Evolutionary conservation across 2,113 vertebrate genomes (phyloP).

Genomic region (Paradoxurus hermaphroditus): DNA sequence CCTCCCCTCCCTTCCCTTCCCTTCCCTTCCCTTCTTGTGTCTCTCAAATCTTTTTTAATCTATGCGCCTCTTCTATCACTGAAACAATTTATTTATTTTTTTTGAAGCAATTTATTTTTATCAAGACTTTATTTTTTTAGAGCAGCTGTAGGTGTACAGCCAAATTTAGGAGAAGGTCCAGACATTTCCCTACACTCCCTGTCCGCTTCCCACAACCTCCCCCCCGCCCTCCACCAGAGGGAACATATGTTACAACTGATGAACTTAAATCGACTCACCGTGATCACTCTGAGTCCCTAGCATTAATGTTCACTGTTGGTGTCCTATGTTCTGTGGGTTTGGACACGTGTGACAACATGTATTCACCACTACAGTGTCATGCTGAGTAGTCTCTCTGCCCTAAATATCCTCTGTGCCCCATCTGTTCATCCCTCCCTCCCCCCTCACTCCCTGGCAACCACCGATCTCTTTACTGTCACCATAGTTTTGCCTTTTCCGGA

Average conservation of each 20-base stretch:
- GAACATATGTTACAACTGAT: too few species aligned
- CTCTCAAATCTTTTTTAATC: not conserved
- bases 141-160: not conserved
- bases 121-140: not conserved
- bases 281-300: not conserved
- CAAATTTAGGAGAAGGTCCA: not conserved
- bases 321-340: not conserved
- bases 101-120: not conserved
- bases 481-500: not conserved
- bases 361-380: rapidly evolving
- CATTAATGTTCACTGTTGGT: not conserved
- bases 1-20: not conserved
- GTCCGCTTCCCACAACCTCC: rapidly evolving
- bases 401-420: not conserved
- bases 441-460: not conserved
- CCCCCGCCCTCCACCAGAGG: not conserved
- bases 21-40: not conserved
- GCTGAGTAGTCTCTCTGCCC: not conserved
- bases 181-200: not conserved
- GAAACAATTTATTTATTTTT: not conserved
- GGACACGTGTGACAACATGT: rapidly evolving
- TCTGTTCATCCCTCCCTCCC: not conserved
- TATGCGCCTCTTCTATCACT: not conserved
- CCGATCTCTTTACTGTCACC: too few species aligned
- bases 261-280: rapidly evolving